Evolutionary conservation across 1,140 invertebrate genomes (phyloP).

Genomic region (Coelopa frigida): DNA sequence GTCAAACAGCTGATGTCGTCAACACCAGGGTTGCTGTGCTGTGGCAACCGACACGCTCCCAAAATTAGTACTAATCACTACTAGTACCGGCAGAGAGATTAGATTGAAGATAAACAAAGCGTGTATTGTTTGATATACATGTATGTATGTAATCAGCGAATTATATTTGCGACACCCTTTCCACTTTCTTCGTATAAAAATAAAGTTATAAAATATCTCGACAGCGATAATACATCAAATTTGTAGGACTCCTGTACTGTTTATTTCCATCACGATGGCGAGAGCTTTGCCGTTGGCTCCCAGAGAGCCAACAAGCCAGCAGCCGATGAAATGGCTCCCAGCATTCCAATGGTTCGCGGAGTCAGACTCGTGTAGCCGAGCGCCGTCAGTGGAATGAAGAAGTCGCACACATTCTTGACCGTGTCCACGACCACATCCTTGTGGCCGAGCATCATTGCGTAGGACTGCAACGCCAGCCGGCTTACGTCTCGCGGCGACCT

Average conservation of each 20-base stretch:
- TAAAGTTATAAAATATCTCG: background rate
- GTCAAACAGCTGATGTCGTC: no score
- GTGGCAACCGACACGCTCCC: no score
- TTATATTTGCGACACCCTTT: background rate
- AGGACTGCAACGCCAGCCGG: slow-evolving; percentile 43
- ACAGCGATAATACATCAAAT: background rate
- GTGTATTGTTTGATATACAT: background rate
- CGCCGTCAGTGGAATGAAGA: slow-evolving; percentile 73
- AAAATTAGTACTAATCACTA: no score
- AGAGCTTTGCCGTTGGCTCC: slow-evolving; percentile 62
- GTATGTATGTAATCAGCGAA: background rate
- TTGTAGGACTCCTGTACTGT: background rate
- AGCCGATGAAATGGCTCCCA: slow-evolving; percentile 72
- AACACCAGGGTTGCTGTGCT: no score
- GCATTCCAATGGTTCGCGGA: slow-evolving; percentile 63
- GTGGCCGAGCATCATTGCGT: slow-evolving; percentile 50
- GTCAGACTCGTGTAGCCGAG: slow-evolving; percentile 68
- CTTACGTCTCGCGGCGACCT: slow-evolving; percentile 27
- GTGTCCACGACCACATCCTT: slow-evolving; percentile 69
- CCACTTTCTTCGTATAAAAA: background rate
- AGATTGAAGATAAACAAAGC: no score
- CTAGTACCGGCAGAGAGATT: no score
- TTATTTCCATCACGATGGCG: slow-evolving; percentile 47
- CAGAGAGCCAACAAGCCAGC: slow-evolving; percentile 65
- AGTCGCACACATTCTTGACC: slow-evolving; percentile 76